phyloP scores from a whole-genome alignment of 2,797 vertebrate genomes.

The Uromys caudimaculatus region DNA sequence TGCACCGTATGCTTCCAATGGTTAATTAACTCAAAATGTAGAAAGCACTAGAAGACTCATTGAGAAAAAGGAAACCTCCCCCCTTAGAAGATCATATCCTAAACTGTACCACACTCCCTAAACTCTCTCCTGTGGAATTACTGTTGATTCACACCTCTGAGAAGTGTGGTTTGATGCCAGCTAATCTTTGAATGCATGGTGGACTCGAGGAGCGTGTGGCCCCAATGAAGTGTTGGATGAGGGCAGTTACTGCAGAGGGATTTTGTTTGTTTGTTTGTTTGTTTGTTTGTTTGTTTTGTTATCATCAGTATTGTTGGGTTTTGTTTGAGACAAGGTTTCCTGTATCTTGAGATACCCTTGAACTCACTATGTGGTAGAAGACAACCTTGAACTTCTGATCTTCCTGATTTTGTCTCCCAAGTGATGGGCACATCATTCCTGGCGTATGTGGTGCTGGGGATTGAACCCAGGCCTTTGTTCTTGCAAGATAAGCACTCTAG shows the following conservation, averaged over 20 bases:
- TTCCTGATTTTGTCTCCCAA: background rate
- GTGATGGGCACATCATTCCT: too few species aligned
- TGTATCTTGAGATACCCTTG: background rate
- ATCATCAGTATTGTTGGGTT: background rate
- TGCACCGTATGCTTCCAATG: background rate
- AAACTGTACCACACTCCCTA: background rate
- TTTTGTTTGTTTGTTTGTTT: background rate
- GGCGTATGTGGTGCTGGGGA: background rate
- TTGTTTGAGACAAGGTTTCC: background rate
- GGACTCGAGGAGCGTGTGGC: background rate
- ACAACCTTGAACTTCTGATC: background rate
- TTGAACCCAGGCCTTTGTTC: background rate
- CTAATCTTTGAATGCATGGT: background rate
- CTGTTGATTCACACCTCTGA: background rate
- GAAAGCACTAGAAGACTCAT: background rate
- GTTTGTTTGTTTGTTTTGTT: background rate
- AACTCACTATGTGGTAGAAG: background rate
- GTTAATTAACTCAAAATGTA: conserved; percentile 12
- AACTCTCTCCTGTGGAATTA: background rate
- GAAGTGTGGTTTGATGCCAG: background rate
- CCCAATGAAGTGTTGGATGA: background rate
- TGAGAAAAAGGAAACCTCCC: background rate
- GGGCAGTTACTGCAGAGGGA: background rate
- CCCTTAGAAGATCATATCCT: background rate
- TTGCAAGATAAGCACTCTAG: background rate